phyloP scores from a whole-genome alignment of 1,140 invertebrate genomes.

The Zaprionus davidi region DNA sequence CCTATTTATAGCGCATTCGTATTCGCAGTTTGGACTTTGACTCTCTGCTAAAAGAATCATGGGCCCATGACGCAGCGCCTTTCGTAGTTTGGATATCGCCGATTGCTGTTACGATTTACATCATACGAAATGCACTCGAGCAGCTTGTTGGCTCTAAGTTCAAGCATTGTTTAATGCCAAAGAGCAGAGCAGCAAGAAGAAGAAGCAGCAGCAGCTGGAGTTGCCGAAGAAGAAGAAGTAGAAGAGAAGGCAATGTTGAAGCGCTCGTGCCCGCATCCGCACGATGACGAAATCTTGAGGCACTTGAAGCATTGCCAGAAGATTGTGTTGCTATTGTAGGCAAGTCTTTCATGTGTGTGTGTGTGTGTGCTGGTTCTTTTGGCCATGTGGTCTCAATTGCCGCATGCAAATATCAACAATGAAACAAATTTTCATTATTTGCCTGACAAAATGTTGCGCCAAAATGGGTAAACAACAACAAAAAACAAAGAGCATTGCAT shows the following conservation, averaged over 20 bases:
- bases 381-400: conserved; percentile 59
- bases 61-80: conserved; percentile 68
- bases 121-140: conserved; percentile 47
- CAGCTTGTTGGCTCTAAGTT: conserved; percentile 57
- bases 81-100: conserved; percentile 27
- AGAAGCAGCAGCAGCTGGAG: conserved; percentile 12
- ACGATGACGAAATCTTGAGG: conserved; percentile 59
- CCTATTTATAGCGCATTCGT: conserved; percentile 67
- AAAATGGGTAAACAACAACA: conserved; percentile 67
- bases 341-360: conserved; percentile 15
- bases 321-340: not conserved
- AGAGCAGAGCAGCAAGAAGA: conserved; percentile 6
- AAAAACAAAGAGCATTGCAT: not conserved
- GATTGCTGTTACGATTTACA: conserved; percentile 65
- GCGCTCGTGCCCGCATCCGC: conserved; percentile 40
- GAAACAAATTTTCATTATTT: conserved; percentile 76
- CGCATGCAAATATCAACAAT: conserved; percentile 79
- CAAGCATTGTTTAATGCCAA: conserved; percentile 63
- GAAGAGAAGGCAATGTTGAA: conserved; percentile 34
- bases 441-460: conserved; percentile 76
- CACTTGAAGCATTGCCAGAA: conserved; percentile 50
- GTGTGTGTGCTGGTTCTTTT: conserved; percentile 39
- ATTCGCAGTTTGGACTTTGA: conserved; percentile 69
- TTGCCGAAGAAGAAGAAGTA: conserved; percentile 20
- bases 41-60: conserved; percentile 39